Evolutionary conservation across 2,797 vertebrate species (phyloP), one percentile per base, ranked within the genome.

Genomic region (Siniperca scherzeri): DNA sequence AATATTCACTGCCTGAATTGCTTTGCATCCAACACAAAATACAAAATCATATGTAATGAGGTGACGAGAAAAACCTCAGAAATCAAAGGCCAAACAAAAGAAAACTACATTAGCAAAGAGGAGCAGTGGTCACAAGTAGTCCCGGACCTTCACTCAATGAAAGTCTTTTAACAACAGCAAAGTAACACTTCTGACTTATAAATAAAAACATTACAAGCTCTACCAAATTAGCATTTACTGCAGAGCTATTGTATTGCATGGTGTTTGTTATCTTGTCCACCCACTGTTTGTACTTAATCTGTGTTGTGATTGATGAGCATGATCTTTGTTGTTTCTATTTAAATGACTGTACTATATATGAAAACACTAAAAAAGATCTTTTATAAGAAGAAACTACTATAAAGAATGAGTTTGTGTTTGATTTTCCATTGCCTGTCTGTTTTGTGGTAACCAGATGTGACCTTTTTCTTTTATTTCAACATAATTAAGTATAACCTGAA

Each of bases 281-380:
- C 9, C 16, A 19, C 8, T 74, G 13, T 64, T 33, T 57, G 21
- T 71, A 56, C 17, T 36, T 70, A 38, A 86, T 72, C 7, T 68
- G 55, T 81, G 65, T 78, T 74, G 40, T 84, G 44, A 59, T 69
- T 72, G 3, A 42, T 59, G 53, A 62, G 30, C 4, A 30, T 74
- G 5, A 55, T n/a, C 7, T 62, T 70, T 87, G n/a, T 69, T 78
- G 40, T 86, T 78, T 85, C 21, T 88, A 84, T 90, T 88, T 81
- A 83, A 90, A 72, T 69, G 11, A 70, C 8, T 65, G 36, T 44
- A 66, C 0, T 67, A 55, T 67, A 67, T 52, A 78, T 72, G 30
- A 73, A 72, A 62, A 73, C 33, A 60, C 27, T 78, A 36, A 68
- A 72, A 74, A 82, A 61, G 1, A 61, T 80, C 40, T 74, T 30